Percentiles rank a stretch among this genome's conserved stretches.
Conservation (phyloP, 2,888 invertebrate genomes). For the Andrena marginata region DNA sequence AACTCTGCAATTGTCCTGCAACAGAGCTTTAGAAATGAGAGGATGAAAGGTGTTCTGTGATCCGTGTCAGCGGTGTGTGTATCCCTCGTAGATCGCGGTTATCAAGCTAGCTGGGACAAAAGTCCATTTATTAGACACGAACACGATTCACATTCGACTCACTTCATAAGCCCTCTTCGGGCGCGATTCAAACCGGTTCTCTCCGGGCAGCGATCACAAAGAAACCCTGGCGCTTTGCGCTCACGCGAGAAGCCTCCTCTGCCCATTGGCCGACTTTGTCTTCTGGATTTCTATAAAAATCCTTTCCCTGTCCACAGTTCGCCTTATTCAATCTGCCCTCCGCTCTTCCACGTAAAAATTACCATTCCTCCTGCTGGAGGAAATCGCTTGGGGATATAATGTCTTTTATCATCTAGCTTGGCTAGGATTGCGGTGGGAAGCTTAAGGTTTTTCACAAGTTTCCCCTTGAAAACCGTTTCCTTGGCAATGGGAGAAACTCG, state of each 20-base stretch:
- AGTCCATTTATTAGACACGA: conserved; percentile 65
- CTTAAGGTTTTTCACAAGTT: background rate
- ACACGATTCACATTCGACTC: conserved; percentile 79
- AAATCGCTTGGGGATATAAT: background rate
- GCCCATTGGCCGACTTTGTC: conserved; percentile 45
- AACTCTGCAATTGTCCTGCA: no score
- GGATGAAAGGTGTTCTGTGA: conserved; percentile 4
- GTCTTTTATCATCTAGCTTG: background rate
- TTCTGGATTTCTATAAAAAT: conserved; percentile 52
- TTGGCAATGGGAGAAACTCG: background rate
- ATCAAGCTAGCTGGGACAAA: conserved; percentile 48
- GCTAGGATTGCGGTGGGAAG: background rate
- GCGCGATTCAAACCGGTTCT: conserved; percentile 82
- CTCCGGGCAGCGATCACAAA: conserved; percentile 74
- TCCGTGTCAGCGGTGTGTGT: conserved; percentile 13
- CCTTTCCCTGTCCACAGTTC: background rate
- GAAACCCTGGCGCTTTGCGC: conserved; percentile 74
- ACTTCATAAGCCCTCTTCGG: conserved; percentile 75
- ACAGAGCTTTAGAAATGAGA: conserved; percentile 4
- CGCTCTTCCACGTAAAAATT: background rate
- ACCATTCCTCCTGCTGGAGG: background rate
- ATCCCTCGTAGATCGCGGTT: conserved; percentile 33
- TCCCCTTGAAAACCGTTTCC: conserved; percentile 2
- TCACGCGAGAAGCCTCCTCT: conserved; percentile 49
- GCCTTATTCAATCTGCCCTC: background rate